A percentile compares a stretch with the other conserved stretches of the same genome.
Evolutionary conservation across 2,888 invertebrate species (phyloP).

Genomic region (Zeuzera pyrina): DNA sequence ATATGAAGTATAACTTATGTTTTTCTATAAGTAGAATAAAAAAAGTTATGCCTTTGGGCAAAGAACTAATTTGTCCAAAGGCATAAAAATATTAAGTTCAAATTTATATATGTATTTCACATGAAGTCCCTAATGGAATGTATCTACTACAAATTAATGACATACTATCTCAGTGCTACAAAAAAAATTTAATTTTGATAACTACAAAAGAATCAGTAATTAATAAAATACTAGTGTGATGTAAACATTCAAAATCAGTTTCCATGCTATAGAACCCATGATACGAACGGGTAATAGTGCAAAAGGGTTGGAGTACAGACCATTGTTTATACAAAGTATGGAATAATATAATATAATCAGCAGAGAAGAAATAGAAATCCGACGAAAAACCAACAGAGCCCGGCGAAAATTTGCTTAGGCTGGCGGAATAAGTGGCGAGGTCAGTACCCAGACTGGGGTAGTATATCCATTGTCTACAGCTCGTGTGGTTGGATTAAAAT

Average conservation of each 20-base stretch:
- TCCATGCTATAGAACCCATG: slow-evolving; percentile 31
- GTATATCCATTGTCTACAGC: slow-evolving; percentile 46
- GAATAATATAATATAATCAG: slow-evolving; percentile 73
- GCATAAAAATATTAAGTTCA: no score
- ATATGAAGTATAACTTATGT: no score
- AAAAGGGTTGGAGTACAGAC: slow-evolving; percentile 55
- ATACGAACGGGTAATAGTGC: slow-evolving; percentile 58
- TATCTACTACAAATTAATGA: no score
- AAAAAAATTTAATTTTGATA: no score
- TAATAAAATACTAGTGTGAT: no score
- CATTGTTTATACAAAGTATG: slow-evolving; percentile 71
- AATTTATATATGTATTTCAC: no score
- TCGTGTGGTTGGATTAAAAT: slow-evolving; percentile 26
- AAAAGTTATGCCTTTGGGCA: no score
- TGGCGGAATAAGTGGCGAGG: slow-evolving; percentile 63
- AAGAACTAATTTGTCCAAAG: no score
- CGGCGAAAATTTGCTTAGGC: slow-evolving; percentile 71
- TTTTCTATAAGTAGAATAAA: no score
- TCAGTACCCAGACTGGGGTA: slow-evolving; percentile 42
- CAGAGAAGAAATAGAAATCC: slow-evolving; percentile 71
- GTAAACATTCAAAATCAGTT: slow-evolving; percentile 18
- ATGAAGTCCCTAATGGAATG: no score
- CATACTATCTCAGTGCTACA: no score
- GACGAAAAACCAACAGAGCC: slow-evolving; percentile 67
- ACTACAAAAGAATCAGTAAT: no score